Conservation (phyloP, 2,113 vertebrate species). For the Rissa tridactyla region DNA sequence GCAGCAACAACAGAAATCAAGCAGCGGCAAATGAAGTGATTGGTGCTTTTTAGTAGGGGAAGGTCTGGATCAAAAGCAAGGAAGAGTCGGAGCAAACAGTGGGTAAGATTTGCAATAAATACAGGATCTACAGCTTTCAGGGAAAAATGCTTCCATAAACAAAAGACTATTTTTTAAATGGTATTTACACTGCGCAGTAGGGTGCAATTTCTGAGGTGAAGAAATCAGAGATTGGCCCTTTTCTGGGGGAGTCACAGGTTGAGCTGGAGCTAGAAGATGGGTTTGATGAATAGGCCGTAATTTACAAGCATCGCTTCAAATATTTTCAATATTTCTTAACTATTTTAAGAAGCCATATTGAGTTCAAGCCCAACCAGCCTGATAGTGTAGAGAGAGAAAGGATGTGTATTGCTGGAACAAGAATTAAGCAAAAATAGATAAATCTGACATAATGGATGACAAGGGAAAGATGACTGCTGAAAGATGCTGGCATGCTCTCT, state of each 20-base stretch:
- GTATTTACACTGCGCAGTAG: background rate
- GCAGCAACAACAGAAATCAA: background rate
- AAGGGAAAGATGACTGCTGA: slow-evolving; percentile 52
- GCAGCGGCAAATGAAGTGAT: background rate
- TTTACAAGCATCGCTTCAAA: background rate
- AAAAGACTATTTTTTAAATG: background rate
- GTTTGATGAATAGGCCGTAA: background rate
- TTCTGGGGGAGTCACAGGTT: background rate
- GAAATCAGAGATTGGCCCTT: background rate
- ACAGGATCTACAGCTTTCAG: background rate
- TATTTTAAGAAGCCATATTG: slow-evolving; percentile 53
- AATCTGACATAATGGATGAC: slow-evolving; percentile 54
- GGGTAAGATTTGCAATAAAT: background rate
- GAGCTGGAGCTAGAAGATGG: background rate
- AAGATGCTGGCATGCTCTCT: slow-evolving; percentile 48
- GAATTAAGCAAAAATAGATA: slow-evolving; percentile 58
- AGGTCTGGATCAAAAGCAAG: background rate
- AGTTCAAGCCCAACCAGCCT: slow-evolving; percentile 13
- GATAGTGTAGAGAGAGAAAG: slow-evolving; percentile 29
- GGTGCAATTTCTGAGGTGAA: background rate
- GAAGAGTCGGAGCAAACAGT: background rate
- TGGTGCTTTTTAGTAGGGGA: background rate
- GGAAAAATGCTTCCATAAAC: background rate
- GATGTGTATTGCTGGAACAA: background rate
- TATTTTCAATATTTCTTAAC: slow-evolving; percentile 18